phyloP scores from a whole-genome alignment of 1,140 invertebrate species.

The Hyles euphorbiae region DNA sequence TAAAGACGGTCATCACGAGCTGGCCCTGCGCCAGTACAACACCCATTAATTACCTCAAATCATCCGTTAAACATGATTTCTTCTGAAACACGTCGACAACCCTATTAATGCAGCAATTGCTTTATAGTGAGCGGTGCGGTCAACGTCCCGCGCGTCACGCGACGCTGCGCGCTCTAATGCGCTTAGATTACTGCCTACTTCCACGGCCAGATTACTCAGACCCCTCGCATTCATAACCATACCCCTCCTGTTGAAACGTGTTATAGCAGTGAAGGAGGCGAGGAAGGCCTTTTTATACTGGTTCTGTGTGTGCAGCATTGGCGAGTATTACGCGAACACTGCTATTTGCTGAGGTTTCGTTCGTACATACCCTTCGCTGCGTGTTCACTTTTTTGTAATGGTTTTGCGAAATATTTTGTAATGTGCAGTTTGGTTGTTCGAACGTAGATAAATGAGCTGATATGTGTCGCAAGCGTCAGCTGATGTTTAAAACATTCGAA shows the following conservation, averaged over 20 bases:
- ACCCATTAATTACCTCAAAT: too few species aligned
- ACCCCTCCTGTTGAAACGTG: conserved; percentile 8
- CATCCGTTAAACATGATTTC: too few species aligned
- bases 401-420: too few species aligned
- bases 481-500: too few species aligned
- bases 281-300: conserved; percentile 14
- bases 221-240: conserved; percentile 14
- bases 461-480: too few species aligned
- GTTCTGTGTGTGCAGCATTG: conserved; percentile 28
- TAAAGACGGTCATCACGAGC: too few species aligned
- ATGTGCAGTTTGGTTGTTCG: too few species aligned
- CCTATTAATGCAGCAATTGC: conserved; percentile 53
- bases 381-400: not conserved
- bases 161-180: conserved; percentile 59
- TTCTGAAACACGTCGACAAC: conserved; percentile 10
- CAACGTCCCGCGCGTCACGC: conserved; percentile 61
- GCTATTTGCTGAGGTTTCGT: conserved; percentile 58
- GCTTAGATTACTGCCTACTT: conserved; percentile 62
- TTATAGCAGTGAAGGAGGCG: conserved; percentile 6
- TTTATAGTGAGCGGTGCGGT: conserved; percentile 50
- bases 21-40: too few species aligned
- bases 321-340: conserved; percentile 52
- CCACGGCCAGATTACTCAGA: conserved; percentile 34
- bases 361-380: conserved; percentile 21
- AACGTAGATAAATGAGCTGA: too few species aligned